Base-by-base conservation (phyloP, 1,140 invertebrate species). In the Saccostrea glomerata region DNA sequence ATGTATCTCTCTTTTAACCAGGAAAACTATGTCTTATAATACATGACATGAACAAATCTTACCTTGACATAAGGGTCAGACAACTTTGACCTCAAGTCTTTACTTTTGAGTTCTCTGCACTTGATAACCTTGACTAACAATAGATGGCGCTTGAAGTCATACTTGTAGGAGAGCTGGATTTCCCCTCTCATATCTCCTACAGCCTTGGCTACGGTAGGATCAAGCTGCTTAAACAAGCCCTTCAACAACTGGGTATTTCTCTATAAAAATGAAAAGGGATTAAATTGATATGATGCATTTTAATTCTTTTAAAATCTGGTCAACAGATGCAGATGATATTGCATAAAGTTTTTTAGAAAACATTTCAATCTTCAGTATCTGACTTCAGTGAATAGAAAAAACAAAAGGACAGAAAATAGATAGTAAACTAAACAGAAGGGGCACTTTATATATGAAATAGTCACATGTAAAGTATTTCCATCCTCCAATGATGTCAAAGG, bases 81-180 rank as follows among this genome's bases (percentile, higher is more conserved):
- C 87, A 92, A 91, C 73, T 93, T 93, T 4, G 92, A 91, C 77
- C 93, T 58, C 13, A 94, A 55, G 73, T 93, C 92, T 85, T 90
- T 92, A 58, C 88, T 90, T 13, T 86, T 73, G 47, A 94, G 89
- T 58, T 94, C 92, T 55, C 91, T 87, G 86, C 92, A 93, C 86
- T 92, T 92, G 73, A 94, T 93, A 58, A 94, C 92, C 85, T 94
- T 94, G n/a, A 94, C 90, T 13, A 94, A 89, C 6, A 94, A 90
- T 23, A 92, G 84, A 15, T 92, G 89, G 40, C 91, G 86, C 82
- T 91, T 91, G 25, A 86, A 85, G 58, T 94, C 93, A 91, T 94
- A 94, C 86, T 94, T 94, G 85, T 94, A 93, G 15, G 93, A 94
- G 40, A 94, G 89, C 85, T 94, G 92, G 20, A 94, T 87, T 66